A percentile compares a stretch with the other conserved stretches of the same genome.
phyloP scores from a whole-genome alignment of 1,140 invertebrate genomes.

The Procambarus clarkii region DNA sequence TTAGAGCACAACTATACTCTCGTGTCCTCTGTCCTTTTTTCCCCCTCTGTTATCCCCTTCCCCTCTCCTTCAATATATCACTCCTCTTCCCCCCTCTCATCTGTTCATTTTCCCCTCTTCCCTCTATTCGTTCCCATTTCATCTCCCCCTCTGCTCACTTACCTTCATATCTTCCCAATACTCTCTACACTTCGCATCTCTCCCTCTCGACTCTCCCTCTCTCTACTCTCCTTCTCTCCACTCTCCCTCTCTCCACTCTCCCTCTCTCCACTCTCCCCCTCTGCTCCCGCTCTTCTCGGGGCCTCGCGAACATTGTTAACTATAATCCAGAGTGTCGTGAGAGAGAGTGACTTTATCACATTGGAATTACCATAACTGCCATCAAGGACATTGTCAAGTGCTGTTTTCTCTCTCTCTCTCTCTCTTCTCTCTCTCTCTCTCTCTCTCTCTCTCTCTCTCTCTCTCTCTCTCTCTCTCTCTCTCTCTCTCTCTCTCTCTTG shows the following conservation, averaged over 20 bases:
- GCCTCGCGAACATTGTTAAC: neutral
- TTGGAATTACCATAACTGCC: neutral
- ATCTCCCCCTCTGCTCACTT: too few species aligned
- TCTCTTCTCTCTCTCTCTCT: neutral
- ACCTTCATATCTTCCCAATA: too few species aligned
- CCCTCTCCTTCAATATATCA: too few species aligned
- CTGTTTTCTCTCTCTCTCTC: neutral
- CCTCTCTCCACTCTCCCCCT: neutral
- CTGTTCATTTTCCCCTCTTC: too few species aligned
- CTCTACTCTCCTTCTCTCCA: conserved; percentile 41
- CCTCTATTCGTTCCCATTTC: too few species aligned
- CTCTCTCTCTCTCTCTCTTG: neutral
- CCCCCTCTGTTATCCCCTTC: too few species aligned
- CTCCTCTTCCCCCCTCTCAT: too few species aligned
- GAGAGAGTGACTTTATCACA: neutral
- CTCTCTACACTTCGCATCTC: conserved; percentile 9
- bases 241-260: neutral
- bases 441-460: neutral
- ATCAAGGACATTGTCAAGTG: neutral
- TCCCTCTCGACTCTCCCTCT: conserved; percentile 25
- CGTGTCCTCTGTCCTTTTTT: too few species aligned
- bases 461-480: neutral
- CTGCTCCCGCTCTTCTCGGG: neutral
- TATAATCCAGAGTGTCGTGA: neutral
- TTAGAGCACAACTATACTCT: too few species aligned